These are phyloP conservation scores for Drosophila mojavensis DNA, from an alignment of 1,140 invertebrate species.

Conservation along the genomic window DNA sequence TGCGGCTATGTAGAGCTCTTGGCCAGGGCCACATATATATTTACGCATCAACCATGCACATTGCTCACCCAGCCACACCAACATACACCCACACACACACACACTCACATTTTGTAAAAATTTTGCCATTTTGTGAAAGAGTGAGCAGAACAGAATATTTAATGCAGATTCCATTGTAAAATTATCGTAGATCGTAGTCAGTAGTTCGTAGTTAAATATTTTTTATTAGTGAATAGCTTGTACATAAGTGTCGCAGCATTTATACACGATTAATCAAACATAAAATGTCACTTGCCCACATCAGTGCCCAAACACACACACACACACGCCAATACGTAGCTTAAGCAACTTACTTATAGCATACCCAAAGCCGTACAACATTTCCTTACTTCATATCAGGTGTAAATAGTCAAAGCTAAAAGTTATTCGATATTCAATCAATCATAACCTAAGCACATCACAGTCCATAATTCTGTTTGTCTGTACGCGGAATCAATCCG, in stretches of 20 bases:
- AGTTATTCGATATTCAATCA: constrained; percentile 35
- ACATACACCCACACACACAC: constrained; percentile 22
- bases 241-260: constrained; percentile 72
- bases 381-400: constrained; percentile 71
- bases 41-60: constrained; percentile 26
- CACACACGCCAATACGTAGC: constrained; percentile 31
- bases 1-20: constrained; percentile 65
- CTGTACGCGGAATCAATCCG: constrained; percentile 7
- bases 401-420: constrained; percentile 70
- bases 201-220: constrained; percentile 50
- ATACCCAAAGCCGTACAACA: constrained; percentile 48
- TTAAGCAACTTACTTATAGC: constrained; percentile 41
- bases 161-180: constrained; percentile 77
- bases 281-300: neutral
- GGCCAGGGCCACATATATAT: constrained; percentile 12
- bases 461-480: constrained; percentile 21
- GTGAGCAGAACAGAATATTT: constrained; percentile 71
- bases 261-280: constrained; percentile 39
- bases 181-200: constrained; percentile 69
- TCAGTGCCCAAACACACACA: constrained; percentile 4
- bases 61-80: constrained; percentile 15
- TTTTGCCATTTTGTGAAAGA: constrained; percentile 70
- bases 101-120: constrained; percentile 51
- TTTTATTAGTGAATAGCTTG: constrained; percentile 48
- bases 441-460: constrained; percentile 14